phyloP scores from a whole-genome alignment of 2,888 invertebrate species.

The Epicampocera succincta region DNA sequence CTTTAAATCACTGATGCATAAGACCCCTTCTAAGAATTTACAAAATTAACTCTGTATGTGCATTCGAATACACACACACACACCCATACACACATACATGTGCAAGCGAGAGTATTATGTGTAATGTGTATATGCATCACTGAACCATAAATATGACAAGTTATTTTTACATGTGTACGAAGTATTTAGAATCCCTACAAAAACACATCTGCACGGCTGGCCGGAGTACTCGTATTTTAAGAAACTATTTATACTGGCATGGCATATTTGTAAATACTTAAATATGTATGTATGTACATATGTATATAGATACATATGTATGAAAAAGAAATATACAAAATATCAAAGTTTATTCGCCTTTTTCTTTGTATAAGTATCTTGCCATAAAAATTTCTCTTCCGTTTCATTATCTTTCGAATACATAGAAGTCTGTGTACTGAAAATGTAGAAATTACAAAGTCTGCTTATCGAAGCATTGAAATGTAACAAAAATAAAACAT shows the following conservation, averaged over 20 bases:
- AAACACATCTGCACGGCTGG: constrained; percentile 17
- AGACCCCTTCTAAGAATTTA: constrained; percentile 78
- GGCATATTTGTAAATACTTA: not conserved
- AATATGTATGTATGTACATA: not conserved
- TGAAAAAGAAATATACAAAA: not conserved
- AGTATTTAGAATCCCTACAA: constrained; percentile 55
- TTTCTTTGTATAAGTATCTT: constrained; percentile 23
- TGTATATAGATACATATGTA: not conserved
- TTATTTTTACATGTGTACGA: constrained; percentile 57
- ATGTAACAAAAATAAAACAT: constrained; percentile 42
- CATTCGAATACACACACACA: not conserved
- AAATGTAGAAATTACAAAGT: constrained; percentile 47
- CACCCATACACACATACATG: not conserved
- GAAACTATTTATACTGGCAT: constrained; percentile 36
- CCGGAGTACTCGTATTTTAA: not conserved
- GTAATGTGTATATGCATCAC: constrained; percentile 44
- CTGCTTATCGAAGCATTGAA: constrained; percentile 63
- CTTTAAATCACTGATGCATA: constrained; percentile 73
- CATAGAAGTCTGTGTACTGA: constrained; percentile 2
- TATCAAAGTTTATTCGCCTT: constrained; percentile 63
- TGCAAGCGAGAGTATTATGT: not conserved
- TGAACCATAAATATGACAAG: constrained; percentile 66
- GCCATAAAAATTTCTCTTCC: constrained; percentile 53
- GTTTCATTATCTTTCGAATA: constrained; percentile 48
- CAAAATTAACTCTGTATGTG: constrained; percentile 29